A percentile compares a stretch with the other conserved stretches of the same genome.
These are phyloP conservation scores for Neuroscelio doddi DNA, from an alignment of 2,888 invertebrate species.

Conservation along the genomic window DNA sequence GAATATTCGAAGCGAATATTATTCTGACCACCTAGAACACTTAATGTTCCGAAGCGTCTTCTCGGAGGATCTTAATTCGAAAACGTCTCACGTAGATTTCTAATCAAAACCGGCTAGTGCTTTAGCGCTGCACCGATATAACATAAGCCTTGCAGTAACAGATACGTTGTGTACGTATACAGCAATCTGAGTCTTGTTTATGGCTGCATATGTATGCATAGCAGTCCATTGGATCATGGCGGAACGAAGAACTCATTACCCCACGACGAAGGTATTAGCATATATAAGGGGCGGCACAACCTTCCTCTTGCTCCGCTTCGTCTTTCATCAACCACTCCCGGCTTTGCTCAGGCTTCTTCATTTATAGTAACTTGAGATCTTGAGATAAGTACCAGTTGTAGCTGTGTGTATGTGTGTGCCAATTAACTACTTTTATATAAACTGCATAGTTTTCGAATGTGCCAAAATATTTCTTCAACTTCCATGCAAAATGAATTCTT, in stretches of 20 bases:
- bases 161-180: conserved; percentile 51
- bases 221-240: conserved; percentile 60
- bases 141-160: conserved; percentile 45
- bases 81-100: conserved; percentile 33
- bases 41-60: conserved; percentile 1
- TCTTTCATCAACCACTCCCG: conserved; percentile 50
- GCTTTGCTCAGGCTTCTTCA: conserved; percentile 25
- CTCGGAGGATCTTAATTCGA: conserved; percentile 14
- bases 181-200: conserved; percentile 67
- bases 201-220: conserved; percentile 70
- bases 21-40: conserved; percentile 16
- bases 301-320: conserved; percentile 43
- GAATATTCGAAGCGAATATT: conserved; percentile 28
- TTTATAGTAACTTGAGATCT: conserved; percentile 11
- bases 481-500: too few species aligned
- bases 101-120: conserved; percentile 30
- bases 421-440: conserved; percentile 3
- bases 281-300: conserved; percentile 66
- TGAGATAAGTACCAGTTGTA: conserved; percentile 3
- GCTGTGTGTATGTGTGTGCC: background rate
- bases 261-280: conserved; percentile 66
- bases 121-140: conserved; percentile 33
- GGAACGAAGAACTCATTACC: conserved; percentile 70
- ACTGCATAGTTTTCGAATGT: too few species aligned
- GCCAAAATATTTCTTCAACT: too few species aligned